Base-by-base conservation (phyloP, 2,888 invertebrate species). In the Lymantria dispar region DNA sequence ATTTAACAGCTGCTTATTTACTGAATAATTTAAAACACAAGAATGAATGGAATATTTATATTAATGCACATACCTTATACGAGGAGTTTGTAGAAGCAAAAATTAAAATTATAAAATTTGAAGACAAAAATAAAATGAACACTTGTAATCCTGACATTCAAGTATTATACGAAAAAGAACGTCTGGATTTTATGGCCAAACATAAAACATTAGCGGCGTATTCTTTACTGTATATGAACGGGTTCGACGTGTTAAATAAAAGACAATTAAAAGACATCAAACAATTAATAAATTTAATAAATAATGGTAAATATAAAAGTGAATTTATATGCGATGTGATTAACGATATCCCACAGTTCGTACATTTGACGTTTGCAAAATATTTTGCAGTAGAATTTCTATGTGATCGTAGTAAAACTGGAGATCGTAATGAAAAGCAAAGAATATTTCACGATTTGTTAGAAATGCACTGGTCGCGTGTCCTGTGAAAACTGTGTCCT, bases 131-230 rank as follows among this genome's bases (percentile, higher is more conserved):
- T 11, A 36, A 43, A 31, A 47, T 53, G 44, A 43, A 60, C 14
- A 30, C 61, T 1, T 54, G 40, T 41, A 53, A 45, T 13, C 50
- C 62, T 8, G 47, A 47, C 7, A 47, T 50, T 9, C 39, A 45
- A 3, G 33, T 31, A n/a, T 30, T 39, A 29, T 61, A 48, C 22
- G 46, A 66, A 1, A 59, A 48, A 7, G 64, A 66, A 30, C 46
- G 44, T 7, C 29, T 29, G 8, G 49, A 53, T 8, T 58, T 48
- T 14, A 50, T 56, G 31, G 8, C 36, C 0, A 52, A 44, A 12
- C 60, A 65, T 37, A 63, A 55, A 40, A 48, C 52, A 43, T 31
- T 65, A 8, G 66, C 53, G 0, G 55, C 57, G 1, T 58, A 58
- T 38, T 41, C 54, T 3, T 11, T 58, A 2, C 60, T 58, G 10